Evolutionary conservation across 2,113 vertebrate genomes (phyloP).

Genomic region (Turdus rufiventris): DNA sequence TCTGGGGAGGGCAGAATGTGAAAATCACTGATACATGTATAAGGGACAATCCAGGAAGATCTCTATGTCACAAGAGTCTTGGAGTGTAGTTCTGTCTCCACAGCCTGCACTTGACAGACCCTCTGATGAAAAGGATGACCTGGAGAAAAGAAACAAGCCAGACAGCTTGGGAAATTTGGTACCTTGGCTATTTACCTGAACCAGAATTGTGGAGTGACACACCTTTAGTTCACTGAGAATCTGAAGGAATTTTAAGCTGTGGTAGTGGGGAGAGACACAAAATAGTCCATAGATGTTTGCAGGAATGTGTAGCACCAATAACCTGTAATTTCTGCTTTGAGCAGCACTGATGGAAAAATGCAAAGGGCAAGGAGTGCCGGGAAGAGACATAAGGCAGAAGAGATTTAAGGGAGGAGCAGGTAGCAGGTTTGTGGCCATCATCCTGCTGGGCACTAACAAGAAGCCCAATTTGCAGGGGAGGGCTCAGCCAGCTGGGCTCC

Average conservation of each 20-base stretch:
- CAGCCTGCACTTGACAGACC: no score
- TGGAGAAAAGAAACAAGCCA: background rate
- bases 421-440: background rate
- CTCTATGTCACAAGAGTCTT: background rate
- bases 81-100: background rate
- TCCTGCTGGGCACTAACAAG: background rate
- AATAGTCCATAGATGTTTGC: background rate
- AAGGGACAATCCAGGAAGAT: background rate
- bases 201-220: background rate
- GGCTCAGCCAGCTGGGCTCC: accelerated
- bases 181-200: background rate
- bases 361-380: background rate
- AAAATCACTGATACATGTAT: background rate
- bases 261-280: background rate
- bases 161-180: background rate
- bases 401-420: background rate
- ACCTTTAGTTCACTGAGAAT: background rate
- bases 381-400: background rate
- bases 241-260: background rate
- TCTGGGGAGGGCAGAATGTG: background rate
- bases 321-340: accelerated
- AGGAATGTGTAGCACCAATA: accelerated
- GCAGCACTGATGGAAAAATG: background rate
- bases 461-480: background rate
- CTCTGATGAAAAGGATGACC: background rate